A percentile compares a stretch with the other conserved stretches of the same genome.
Conservation (phyloP, 2,113 vertebrate genomes). For the Myocastor coypus region DNA sequence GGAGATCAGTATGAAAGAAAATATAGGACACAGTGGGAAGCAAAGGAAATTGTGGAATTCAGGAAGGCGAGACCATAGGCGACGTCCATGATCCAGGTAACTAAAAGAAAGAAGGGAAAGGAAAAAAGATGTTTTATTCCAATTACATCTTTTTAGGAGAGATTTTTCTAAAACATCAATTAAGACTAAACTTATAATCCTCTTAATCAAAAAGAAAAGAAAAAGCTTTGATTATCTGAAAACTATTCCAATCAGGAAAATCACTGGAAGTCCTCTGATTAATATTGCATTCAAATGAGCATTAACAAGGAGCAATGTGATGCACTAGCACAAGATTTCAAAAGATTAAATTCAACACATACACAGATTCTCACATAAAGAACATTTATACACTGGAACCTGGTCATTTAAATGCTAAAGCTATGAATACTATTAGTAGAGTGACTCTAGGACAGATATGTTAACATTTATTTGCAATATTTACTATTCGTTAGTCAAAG, state of each 20-base stretch:
- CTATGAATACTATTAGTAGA: background rate
- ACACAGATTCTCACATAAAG: background rate
- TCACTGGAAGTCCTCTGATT: conserved; percentile 23
- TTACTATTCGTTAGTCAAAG: background rate
- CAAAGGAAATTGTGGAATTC: background rate
- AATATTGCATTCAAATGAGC: conserved; percentile 45
- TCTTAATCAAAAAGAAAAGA: conserved; percentile 60
- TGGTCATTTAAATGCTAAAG: background rate
- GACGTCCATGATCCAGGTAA: background rate
- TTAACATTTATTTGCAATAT: background rate
- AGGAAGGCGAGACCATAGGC: background rate
- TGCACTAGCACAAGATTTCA: background rate
- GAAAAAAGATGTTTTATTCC: background rate
- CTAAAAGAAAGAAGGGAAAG: background rate
- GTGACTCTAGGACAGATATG: background rate
- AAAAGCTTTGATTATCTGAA: conserved; percentile 57
- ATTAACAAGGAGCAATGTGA: background rate
- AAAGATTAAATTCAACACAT: conserved; percentile 38
- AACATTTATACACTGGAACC: conserved; percentile 31
- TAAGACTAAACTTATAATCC: conserved; percentile 45
- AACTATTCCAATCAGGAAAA: conserved; percentile 55
- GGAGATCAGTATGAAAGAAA: background rate
- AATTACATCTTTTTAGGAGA: background rate
- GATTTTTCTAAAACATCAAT: conserved; percentile 24
- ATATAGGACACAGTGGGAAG: background rate